phyloP scores from a whole-genome alignment of 2,113 vertebrate genomes.

The Tursiops truncatus region DNA sequence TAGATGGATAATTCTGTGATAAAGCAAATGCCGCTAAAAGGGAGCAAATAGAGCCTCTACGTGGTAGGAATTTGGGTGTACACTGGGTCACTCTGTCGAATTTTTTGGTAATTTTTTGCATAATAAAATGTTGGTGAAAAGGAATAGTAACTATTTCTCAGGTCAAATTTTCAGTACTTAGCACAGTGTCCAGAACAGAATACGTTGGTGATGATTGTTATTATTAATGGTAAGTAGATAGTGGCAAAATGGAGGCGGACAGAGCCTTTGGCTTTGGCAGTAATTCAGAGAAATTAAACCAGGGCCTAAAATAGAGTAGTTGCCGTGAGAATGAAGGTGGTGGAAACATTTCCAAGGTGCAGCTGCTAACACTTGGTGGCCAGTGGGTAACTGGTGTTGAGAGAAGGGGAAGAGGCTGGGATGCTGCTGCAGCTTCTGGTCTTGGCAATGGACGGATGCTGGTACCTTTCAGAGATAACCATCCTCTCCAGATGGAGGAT shows the following conservation, averaged over 20 bases:
- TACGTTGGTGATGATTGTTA: background rate
- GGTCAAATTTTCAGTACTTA: background rate
- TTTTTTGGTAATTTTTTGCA: background rate
- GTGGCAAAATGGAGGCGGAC: background rate
- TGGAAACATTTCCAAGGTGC: background rate
- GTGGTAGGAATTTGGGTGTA: background rate
- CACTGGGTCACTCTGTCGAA: background rate
- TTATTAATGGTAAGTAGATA: background rate
- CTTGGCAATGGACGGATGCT: background rate
- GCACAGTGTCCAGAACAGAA: background rate
- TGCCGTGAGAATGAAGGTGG: background rate
- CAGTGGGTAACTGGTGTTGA: background rate
- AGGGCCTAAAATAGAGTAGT: background rate
- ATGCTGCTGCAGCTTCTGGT: accelerated
- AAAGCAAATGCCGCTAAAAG: background rate
- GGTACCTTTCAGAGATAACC: background rate
- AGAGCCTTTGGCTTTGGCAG: background rate
- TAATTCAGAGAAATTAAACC: background rate
- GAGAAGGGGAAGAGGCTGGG: background rate
- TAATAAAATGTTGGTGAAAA: background rate
- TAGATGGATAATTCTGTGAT: background rate
- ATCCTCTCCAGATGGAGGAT: background rate
- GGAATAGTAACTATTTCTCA: background rate
- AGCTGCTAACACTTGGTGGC: background rate
- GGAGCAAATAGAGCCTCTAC: background rate